Percentiles rank a stretch among this genome's conserved stretches.
These are phyloP conservation scores for Recurvirostra avosetta DNA, from an alignment of 2,113 vertebrate species.

Conservation along the genomic window DNA sequence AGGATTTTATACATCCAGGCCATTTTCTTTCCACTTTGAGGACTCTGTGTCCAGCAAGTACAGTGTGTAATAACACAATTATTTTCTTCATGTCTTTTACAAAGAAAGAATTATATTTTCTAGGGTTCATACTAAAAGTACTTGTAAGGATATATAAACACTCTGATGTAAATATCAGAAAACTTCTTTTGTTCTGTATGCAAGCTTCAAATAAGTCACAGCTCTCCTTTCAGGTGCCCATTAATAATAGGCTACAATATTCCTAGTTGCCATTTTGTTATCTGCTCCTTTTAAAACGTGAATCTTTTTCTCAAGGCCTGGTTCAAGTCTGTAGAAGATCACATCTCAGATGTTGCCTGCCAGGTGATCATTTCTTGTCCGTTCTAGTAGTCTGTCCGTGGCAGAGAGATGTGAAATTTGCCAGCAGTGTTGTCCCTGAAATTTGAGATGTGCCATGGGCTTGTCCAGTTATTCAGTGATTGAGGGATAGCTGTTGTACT, in stretches of 20 bases:
- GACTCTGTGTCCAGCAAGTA: neutral
- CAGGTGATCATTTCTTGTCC: neutral
- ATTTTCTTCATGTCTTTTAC: neutral
- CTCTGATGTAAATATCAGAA: neutral
- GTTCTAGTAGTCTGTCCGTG: rapidly evolving
- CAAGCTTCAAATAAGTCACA: neutral
- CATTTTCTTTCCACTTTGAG: neutral
- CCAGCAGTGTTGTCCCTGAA: neutral
- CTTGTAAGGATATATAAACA: no score
- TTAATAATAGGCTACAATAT: neutral
- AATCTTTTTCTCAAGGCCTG: neutral
- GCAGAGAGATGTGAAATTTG: neutral
- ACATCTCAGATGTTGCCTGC: neutral
- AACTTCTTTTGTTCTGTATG: neutral
- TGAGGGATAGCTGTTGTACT: neutral
- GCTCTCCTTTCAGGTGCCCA: neutral
- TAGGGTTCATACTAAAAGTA: neutral
- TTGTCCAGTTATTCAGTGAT: neutral
- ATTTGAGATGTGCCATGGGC: neutral
- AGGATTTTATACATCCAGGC: neutral
- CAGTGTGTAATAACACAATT: neutral
- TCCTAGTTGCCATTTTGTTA: neutral
- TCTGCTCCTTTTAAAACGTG: neutral
- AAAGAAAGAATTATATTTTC: neutral
- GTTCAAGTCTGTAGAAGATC: neutral